Percentiles rank a stretch among this genome's conserved stretches.
Evolutionary conservation across 2,797 vertebrate species (phyloP).

Genomic region (Ctenochaetus hawaiiensis): DNA sequence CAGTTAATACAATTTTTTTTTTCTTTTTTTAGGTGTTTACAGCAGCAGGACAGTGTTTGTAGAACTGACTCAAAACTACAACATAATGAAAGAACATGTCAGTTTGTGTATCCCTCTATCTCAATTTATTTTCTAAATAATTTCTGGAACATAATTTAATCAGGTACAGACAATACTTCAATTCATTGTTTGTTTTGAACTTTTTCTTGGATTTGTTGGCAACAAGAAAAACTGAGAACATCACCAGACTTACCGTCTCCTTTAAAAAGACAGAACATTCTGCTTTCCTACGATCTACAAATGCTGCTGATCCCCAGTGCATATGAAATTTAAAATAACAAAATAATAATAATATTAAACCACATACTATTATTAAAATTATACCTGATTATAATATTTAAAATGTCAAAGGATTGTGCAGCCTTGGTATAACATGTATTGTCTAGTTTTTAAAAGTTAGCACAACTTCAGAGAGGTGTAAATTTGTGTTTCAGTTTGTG

Average conservation of each 20-base stretch:
- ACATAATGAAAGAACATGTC: constrained; percentile 1
- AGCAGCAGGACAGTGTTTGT: constrained; percentile 10
- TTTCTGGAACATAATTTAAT: neutral
- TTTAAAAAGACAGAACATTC: constrained; percentile 1
- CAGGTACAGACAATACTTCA: constrained; percentile 1
- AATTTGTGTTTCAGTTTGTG: constrained; percentile 9
- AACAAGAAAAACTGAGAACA: neutral
- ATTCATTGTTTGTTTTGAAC: constrained; percentile 2
- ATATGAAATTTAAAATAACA: constrained; percentile 8
- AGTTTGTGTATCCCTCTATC: neutral
- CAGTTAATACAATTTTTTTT: constrained; percentile 13
- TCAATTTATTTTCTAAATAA: constrained; percentile 8
- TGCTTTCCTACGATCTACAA: constrained; percentile 1
- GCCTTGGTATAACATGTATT: constrained; percentile 8
- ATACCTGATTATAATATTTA: constrained; percentile 5
- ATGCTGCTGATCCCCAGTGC: neutral
- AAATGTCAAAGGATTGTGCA: constrained; percentile 1
- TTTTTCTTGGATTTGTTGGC: constrained; percentile 14
- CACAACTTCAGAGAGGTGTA: constrained; percentile 20
- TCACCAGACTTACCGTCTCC: neutral
- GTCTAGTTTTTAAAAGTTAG: constrained; percentile 35
- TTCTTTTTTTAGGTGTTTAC: constrained; percentile 6
- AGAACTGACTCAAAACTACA: constrained; percentile 27
- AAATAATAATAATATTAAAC: too few species aligned
- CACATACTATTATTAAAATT: constrained; percentile 26